Base-by-base conservation (phyloP, 2,113 vertebrate genomes). In the Telmatochromis sp. region DNA sequence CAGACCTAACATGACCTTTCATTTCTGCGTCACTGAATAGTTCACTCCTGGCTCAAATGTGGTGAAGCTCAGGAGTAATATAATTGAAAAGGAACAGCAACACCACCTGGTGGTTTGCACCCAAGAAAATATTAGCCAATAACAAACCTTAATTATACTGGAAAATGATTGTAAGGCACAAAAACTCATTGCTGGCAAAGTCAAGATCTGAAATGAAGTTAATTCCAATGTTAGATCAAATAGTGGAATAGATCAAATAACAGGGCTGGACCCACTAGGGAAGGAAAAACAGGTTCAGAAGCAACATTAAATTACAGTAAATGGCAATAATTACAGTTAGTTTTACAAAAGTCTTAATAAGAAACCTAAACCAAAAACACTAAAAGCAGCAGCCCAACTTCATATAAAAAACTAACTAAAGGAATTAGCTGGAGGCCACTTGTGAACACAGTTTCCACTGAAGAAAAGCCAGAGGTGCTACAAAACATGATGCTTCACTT, bases 11-110 rank as follows among this genome's bases (percentile, higher is more conserved):
- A 60, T 60, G 9, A 19, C 28, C 57, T 60, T 33, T 60, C 28
- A 60, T 19, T 10, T 60, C 28, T 6, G 28, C 0, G 0, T 33
- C 28, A 60, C 28, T 60, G 5, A 60, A 60, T 33, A 10, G 15
- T 33, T 60, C 15, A 60, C 57, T 60, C 28, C 28, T 60, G 28
- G 0, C 28, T 60, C 57, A 33, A 33, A 60, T 10, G 57, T 33
- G 9, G 1, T 6, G 15, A 60, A 6, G 9, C 3, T 60, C 15
- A 60, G 57, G 57, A 60, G 57, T 1, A 60, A 6, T 19, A 11
- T 63, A 63, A 63, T 19, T 63, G 58, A 63, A 63, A 0, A 33
- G 58, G 28, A 63, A 63, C 58, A 63, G 28, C 58, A 63, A 33
- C 58, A 63, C 15, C 5, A 6, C 9, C 28, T 63, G 15, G 28